Percentiles rank a stretch among this genome's conserved stretches.
Conservation (phyloP, 2,888 invertebrate genomes). For the Elegia similella region DNA sequence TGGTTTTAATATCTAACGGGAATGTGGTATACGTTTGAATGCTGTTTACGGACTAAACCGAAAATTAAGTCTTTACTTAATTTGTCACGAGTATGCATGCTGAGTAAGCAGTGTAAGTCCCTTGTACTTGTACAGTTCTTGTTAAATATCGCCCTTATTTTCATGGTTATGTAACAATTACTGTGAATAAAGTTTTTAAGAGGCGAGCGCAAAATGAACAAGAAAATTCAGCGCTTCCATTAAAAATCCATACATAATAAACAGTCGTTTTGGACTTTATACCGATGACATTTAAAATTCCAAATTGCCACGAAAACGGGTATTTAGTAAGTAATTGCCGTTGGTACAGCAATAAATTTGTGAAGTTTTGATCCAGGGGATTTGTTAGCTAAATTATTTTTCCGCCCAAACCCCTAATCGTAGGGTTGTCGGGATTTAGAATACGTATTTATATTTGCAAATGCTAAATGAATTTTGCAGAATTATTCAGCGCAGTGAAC, state of each 20-base stretch:
- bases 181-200: not conserved
- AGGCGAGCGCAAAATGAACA: not conserved
- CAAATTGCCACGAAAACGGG: constrained; percentile 14
- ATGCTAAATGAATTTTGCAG: too few species aligned
- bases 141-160: too few species aligned
- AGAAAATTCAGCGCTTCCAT: constrained; percentile 3
- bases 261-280: not conserved
- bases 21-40: too few species aligned
- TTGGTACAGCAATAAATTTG: constrained; percentile 15
- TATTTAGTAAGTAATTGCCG: constrained; percentile 17
- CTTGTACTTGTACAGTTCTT: too few species aligned
- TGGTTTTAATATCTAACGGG: too few species aligned
- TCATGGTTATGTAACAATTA: not conserved
- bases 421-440: constrained; percentile 8
- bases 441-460: not conserved
- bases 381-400: constrained; percentile 19
- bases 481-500: too few species aligned
- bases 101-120: too few species aligned
- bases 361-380: constrained; percentile 16
- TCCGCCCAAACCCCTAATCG: constrained; percentile 12
- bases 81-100: too few species aligned
- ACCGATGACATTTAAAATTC: constrained; percentile 12
- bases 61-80: too few species aligned
- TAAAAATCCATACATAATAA: constrained; percentile 6
- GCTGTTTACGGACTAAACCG: too few species aligned